These are phyloP conservation scores for Nerophis lumbriciformis DNA, from an alignment of 2,113 vertebrate genomes.

Conservation along the genomic window DNA sequence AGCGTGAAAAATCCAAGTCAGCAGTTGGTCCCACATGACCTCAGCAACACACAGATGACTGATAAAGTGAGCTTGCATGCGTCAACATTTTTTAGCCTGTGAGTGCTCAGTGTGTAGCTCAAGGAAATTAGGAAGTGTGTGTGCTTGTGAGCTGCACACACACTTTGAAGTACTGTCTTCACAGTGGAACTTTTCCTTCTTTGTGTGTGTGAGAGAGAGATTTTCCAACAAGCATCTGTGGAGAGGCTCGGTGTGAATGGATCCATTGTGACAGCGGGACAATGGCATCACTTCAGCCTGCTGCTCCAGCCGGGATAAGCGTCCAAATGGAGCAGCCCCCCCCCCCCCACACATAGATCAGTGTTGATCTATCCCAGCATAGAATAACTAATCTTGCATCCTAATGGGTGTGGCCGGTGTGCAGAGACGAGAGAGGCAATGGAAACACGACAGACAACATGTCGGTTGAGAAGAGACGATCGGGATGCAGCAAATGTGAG, in stretches of 20 bases:
- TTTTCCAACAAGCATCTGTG: slow-evolving; percentile 60
- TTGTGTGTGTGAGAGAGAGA: slow-evolving; percentile 31
- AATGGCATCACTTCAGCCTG: slow-evolving; percentile 62
- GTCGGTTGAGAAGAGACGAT: slow-evolving; percentile 1
- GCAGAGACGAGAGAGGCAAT: background rate
- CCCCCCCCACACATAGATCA: background rate
- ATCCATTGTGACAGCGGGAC: slow-evolving; percentile 65
- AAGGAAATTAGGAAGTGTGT: slow-evolving; percentile 33
- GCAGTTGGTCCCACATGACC: slow-evolving; percentile 16
- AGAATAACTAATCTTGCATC: background rate
- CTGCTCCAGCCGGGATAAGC: slow-evolving; percentile 39
- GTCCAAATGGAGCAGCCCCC: slow-evolving; percentile 8
- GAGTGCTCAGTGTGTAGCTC: background rate
- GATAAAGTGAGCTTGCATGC: background rate
- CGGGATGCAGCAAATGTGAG: background rate
- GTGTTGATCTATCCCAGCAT: slow-evolving; percentile 1
- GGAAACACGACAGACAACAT: background rate
- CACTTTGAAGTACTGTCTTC: slow-evolving; percentile 2
- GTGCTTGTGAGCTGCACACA: background rate
- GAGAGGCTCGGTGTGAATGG: slow-evolving; percentile 60
- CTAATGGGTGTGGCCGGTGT: slow-evolving; percentile 13
- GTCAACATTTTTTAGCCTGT: background rate
- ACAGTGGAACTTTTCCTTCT: slow-evolving; percentile 18
- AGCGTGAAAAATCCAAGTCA: slow-evolving; percentile 43
- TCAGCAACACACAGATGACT: slow-evolving; percentile 20